Base-by-base conservation (phyloP, 2,888 invertebrate genomes). In the Theodoxus fluviatilis region DNA sequence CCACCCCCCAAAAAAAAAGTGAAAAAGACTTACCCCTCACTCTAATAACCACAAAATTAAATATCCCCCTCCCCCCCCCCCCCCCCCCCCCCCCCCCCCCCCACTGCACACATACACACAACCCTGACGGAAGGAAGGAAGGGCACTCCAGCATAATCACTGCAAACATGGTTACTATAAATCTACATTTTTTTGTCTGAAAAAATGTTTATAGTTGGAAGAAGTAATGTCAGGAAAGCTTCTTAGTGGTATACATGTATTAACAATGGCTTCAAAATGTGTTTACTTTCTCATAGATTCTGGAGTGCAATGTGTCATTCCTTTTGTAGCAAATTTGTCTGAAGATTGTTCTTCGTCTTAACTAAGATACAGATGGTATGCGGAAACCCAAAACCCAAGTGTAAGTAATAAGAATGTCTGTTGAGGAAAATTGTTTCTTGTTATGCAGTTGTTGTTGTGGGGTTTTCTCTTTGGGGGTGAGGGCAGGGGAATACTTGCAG, bases 361-460 rank as follows among this genome's bases (percentile, higher is more conserved):
- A 33, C 15, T n/a, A n/a, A n/a, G n/a, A n/a, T n/a, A 35, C 67
- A 83, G 81, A 83, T 79, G 83, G 84, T 3, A 47, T 68, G 18
- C 77, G 86, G 67, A 86, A 85, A 74, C 86, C 86, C 18, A 83
- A 83, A 67, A 69, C 78, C 15, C 86, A 86, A 71, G 52, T 82
- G 85, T 85, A 79, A 83, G 82, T 81, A 68, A 37, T 9, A 49
- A 6, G 7, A 6, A 3, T 59, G 22, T 59, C 31, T 59, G 12
- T 59, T 68, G 33, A 40, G 18, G 52, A 25, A 59, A 31, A 59
- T 2, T 31, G n/a, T 31, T 1, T 3, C 33, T 0, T 59, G 18
- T 6, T 7, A 55, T 25, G 7, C 15, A 55, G 12, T 55, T 7
- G 9, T 43, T 43, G 9, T 15, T 43, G 43, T 43, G 9, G 43